A percentile compares a stretch with the other conserved stretches of the same genome.
These are phyloP conservation scores for Symphodus melops DNA, from an alignment of 2,113 vertebrate genomes.

Conservation along the genomic window DNA sequence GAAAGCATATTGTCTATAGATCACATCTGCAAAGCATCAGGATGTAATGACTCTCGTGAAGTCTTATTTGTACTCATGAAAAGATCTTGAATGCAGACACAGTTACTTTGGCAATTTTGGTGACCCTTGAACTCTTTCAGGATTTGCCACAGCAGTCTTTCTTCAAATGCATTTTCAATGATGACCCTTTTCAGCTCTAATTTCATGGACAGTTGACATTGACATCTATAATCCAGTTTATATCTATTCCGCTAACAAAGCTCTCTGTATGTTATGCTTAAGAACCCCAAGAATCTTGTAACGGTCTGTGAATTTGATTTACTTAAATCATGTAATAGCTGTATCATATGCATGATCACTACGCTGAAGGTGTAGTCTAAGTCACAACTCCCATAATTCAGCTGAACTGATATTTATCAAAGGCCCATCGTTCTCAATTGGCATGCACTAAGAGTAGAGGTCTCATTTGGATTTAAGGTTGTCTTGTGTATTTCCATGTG, in stretches of 20 bases:
- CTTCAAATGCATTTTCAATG: conserved; percentile 4
- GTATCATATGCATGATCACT: neutral
- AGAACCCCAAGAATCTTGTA: neutral
- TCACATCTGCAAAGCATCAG: conserved; percentile 65
- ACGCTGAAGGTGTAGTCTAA: neutral
- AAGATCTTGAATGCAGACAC: conserved; percentile 29
- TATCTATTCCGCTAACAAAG: neutral
- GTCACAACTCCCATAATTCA: neutral
- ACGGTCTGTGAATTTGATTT: neutral
- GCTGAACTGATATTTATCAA: neutral
- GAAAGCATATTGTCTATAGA: conserved; percentile 27
- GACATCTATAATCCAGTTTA: neutral
- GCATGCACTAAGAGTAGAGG: too few species aligned
- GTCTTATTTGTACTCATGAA: conserved; percentile 52
- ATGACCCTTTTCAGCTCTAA: neutral
- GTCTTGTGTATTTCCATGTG: neutral
- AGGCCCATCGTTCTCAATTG: neutral
- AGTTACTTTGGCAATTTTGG: conserved; percentile 21
- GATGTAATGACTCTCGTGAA: conserved; percentile 38
- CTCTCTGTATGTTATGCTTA: neutral
- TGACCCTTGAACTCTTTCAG: conserved; percentile 30
- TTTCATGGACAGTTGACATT: conserved; percentile 2
- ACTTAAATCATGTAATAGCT: neutral
- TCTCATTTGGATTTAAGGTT: neutral
- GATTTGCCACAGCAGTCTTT: neutral